Evolutionary conservation across 2,888 invertebrate species (phyloP), one percentile per base, ranked within the genome.

Genomic region (Agrotis exclamationis): DNA sequence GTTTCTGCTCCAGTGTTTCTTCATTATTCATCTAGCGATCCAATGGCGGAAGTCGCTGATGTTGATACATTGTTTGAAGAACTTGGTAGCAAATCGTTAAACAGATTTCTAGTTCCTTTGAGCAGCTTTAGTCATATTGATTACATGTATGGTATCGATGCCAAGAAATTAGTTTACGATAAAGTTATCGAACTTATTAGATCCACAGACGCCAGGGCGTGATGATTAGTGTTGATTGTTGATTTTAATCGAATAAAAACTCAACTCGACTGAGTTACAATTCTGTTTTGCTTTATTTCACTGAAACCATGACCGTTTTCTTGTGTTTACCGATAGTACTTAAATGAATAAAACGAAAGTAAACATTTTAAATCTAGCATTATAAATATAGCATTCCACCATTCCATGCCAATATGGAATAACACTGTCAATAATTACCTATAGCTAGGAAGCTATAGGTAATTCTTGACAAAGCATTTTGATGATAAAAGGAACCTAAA

Each of bases 41-140:
- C 97, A 92, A 87, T 98, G 68, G 97, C 98, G 0, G 91, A 94
- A 45, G 88, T 94, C 0, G 86, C 71, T 0, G 97, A 97, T 85
- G 97, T 97, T 5, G 93, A 96, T 70, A 94, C 92, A 71, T 88
- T 97, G 39, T 96, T 95, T 48, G 89, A 86, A 18, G 94, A 95
- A 88, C 95, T 96, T 78, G 97, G 96, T 69, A 97, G 95, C 39
- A n/a, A 18, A 83, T 93, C 96, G 53, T 94, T 97, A 6, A 39
- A 3, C 1, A 95, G 96, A 76, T 97, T 96, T 89, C 90, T 96
- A 58, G 96, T 98, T 16, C 95, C 97, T 0, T 92, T 96, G 85
- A 86, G 93, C 5, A 91, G 93, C 16, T 98, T 97, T 86, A 97
- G 97, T 87, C 98, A 98, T 89, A 88, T 98, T 76, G 98, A 98